Conservation (phyloP, 1,140 invertebrate genomes). For the Cardiocondyla obscurior region DNA sequence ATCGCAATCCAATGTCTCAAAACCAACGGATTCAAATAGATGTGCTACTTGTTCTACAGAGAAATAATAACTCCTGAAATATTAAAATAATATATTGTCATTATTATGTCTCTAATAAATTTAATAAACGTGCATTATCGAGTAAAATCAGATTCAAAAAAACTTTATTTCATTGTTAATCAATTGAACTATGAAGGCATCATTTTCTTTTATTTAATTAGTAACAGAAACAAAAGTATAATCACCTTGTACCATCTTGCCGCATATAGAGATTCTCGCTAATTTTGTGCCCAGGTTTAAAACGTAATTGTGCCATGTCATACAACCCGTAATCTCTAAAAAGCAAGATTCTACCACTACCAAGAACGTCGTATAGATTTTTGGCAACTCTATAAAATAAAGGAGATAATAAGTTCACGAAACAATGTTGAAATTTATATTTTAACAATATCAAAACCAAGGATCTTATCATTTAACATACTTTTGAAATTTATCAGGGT, state of each 20-base stretch:
- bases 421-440: not conserved
- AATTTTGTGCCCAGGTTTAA: constrained; percentile 96
- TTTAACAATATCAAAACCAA: not conserved
- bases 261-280: constrained; percentile 97
- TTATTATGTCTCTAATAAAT: constrained; percentile 7
- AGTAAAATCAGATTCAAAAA: not conserved
- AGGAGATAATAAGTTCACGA: constrained; percentile 32
- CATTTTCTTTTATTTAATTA: not conserved
- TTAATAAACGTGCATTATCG: not conserved
- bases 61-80: constrained; percentile 92
- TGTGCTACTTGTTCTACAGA: constrained; percentile 87
- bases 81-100: constrained; percentile 52
- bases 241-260: constrained; percentile 97
- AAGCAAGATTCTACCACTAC: constrained; percentile 92
- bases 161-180: constrained; percentile 13
- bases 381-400: constrained; percentile 84
- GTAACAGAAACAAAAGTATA: not conserved
- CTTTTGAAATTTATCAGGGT: constrained; percentile 90
- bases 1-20: constrained; percentile 86
- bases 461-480: constrained; percentile 60
- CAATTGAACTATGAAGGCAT: constrained; percentile 72
- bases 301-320: constrained; percentile 98
- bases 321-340: constrained; percentile 99
- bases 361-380: constrained; percentile 89
- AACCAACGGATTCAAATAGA: constrained; percentile 88